These are phyloP conservation scores for Acronicta psi DNA, from an alignment of 2,888 invertebrate species.

Conservation along the genomic window DNA sequence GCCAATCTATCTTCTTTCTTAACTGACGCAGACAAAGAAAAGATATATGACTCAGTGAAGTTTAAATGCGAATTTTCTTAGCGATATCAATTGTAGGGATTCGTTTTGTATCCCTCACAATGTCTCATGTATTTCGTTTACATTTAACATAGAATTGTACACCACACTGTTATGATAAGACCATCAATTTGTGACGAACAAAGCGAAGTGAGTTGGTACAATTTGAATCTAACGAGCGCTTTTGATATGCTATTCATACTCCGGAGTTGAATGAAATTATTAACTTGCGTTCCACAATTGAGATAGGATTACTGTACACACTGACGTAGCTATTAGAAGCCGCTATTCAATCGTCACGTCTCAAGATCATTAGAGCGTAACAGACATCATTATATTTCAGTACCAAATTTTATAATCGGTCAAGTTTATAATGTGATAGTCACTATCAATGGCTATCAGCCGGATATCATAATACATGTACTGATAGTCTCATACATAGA, in stretches of 20 bases:
- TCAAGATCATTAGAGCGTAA: conserved; percentile 4
- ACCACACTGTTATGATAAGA: conserved; percentile 47
- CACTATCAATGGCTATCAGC: conserved; percentile 13
- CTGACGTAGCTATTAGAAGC: background rate
- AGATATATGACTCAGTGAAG: conserved; percentile 47
- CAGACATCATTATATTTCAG: background rate
- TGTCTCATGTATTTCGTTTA: conserved; percentile 22
- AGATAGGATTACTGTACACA: conserved; percentile 33
- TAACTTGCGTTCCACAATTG: conserved; percentile 38
- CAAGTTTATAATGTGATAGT: conserved; percentile 9
- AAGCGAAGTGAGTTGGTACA: conserved; percentile 42
- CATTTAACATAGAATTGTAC: conserved; percentile 30
- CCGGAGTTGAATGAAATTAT: conserved; percentile 46
- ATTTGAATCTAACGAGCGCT: conserved; percentile 56
- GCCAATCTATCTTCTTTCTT: conserved; percentile 48
- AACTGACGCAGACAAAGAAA: conserved; percentile 48
- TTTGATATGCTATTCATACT: conserved; percentile 49
- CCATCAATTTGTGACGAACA: conserved; percentile 50
- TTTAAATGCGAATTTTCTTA: conserved; percentile 49
- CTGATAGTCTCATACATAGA: conserved; percentile 2
- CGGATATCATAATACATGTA: background rate
- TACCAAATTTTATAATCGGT: conserved; percentile 1
- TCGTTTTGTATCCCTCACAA: conserved; percentile 26
- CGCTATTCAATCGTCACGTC: conserved; percentile 4
- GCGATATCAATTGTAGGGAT: conserved; percentile 25